Evolutionary conservation across 2,888 invertebrate genomes (phyloP), one percentile per base, ranked within the genome.

Genomic region (Augochlorella aurata): DNA sequence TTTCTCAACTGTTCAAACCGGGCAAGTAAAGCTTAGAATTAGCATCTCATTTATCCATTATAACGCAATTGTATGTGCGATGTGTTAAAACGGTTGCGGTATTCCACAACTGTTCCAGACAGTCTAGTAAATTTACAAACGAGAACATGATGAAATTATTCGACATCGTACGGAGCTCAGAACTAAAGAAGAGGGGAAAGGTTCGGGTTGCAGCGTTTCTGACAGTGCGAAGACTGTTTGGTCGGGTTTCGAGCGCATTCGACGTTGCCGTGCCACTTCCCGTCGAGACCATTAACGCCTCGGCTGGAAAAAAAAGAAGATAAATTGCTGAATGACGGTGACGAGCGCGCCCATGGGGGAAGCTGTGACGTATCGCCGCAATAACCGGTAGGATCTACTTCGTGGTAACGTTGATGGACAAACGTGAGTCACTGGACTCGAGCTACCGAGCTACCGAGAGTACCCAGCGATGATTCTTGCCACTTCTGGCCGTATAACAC

Each of bases 371-470:
- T 72, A 84, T 80, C 76, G 75, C 29, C 68, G 73, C 65, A 79
- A 72, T 81, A 83, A 79, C 68, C 77, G 77, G 70, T 79, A 63
- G 68, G 66, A 38, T 87, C 68, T 80, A 49, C 65, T 74, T 77
- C 80, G 75, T 68, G 65, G 74, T 77, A 77, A 83, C 63, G 73
- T 74, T 74, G 81, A 87, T 79, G 75, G 77, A 61, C 44, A 63
- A 61, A 61, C 52, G 71, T 84, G 77, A 80, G 16, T 79, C 81
- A 79, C 63, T 63, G 66, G 74, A 8, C 58, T 18, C 38, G 38
- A 38, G 38, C 38, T 38, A 38, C 38, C 38, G 38, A 38, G 38
- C 38, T 38, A 38, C 38, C 38, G 7, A 3, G 38, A 38, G 38
- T 7, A 38, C 38, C 38, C 2, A 38, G 7, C 38, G 38, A 38